phyloP scores from a whole-genome alignment of 2,888 invertebrate genomes.

The Mycalesis mineus region DNA sequence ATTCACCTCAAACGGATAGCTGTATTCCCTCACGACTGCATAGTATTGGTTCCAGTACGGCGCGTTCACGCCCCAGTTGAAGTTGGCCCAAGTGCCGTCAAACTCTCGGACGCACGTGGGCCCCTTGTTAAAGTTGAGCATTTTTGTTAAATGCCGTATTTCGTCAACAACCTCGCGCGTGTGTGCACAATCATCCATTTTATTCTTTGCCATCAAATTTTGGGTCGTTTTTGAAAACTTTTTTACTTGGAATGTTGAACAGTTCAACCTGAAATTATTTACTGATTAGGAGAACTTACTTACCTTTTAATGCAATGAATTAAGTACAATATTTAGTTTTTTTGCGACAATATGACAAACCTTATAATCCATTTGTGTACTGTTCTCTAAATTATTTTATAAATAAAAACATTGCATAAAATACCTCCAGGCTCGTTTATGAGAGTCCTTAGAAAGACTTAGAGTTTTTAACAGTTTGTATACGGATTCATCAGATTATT shows the following conservation, averaged over 20 bases:
- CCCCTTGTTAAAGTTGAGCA: constrained; percentile 54
- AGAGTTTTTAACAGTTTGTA: too few relatives aligned
- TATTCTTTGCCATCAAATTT: constrained; percentile 58
- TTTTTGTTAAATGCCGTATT: constrained; percentile 54
- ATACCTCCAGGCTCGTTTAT: too few relatives aligned
- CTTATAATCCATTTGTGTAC: too few relatives aligned
- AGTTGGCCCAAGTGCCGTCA: constrained; percentile 51
- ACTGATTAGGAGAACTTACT: too few relatives aligned
- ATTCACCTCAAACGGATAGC: constrained; percentile 64
- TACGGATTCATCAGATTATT: too few relatives aligned
- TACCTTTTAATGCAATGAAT: too few relatives aligned
- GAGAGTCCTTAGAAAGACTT: too few relatives aligned
- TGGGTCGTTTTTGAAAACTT: constrained; percentile 65
- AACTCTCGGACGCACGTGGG: constrained; percentile 30
- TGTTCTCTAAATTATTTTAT: too few relatives aligned
- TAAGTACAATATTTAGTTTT: too few relatives aligned
- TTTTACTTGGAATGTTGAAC: constrained; percentile 59
- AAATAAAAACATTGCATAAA: too few relatives aligned
- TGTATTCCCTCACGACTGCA: constrained; percentile 55
- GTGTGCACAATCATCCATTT: constrained; percentile 47
- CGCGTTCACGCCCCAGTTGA: constrained; percentile 70
- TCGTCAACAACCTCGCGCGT: constrained; percentile 60
- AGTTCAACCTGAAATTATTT: constrained; percentile 55
- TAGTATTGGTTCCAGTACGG: constrained; percentile 74
- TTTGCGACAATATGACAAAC: too few relatives aligned